Base-by-base conservation (phyloP, 2,888 invertebrate species). In the Conops quadrifasciatus region DNA sequence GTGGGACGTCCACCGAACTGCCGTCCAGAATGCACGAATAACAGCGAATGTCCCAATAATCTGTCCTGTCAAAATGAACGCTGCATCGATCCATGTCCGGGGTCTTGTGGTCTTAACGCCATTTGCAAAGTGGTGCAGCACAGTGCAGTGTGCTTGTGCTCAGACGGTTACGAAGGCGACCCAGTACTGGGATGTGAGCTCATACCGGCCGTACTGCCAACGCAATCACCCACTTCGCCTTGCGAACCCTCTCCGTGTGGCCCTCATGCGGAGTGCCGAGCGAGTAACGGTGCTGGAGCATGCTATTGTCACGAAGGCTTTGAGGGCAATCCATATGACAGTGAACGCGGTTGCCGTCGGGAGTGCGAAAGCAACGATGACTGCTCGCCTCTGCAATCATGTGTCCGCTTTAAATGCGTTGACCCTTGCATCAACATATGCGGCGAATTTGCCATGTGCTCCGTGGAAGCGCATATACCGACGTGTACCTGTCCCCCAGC, bases 341-440 rank as follows among this genome's bases (percentile, higher is more conserved):
- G 80, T 75, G 87, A 88, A 51, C 87, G 87, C 70, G 93, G 91
- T 45, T 92, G 92, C 77, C 88, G 88, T 66, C 87, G 90, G 66
- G 94, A 95, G 85, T 95, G 95, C 81, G 94, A 94, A 86, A 87
- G 85, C 67, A 94, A 93, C 81, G 89, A 89, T 56, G 94, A 95
- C 75, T 95, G 95, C 79, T 86, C 89, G n/a, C 85, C 89, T 0
- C 88, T 89, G 72, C 87, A 93, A 74, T 91, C 94, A 21, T 96
- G 96, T 81, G 90, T 92, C 43, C 89, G 93, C 62, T 93, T 90
- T 79, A 94, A 94, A 85, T 96, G 96, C 81, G 88, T 92, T 30
- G 93, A 95, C 86, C 95, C 95, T 1, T 95, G 95, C 79, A 91
- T 91, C 0, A 93, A 93, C 76, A 93, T 93, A 24, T 96, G 96